Evolutionary conservation across 53 echinoderm and acorn worm species (phyloP).

Genomic region (Paracentrotus lividus): DNA sequence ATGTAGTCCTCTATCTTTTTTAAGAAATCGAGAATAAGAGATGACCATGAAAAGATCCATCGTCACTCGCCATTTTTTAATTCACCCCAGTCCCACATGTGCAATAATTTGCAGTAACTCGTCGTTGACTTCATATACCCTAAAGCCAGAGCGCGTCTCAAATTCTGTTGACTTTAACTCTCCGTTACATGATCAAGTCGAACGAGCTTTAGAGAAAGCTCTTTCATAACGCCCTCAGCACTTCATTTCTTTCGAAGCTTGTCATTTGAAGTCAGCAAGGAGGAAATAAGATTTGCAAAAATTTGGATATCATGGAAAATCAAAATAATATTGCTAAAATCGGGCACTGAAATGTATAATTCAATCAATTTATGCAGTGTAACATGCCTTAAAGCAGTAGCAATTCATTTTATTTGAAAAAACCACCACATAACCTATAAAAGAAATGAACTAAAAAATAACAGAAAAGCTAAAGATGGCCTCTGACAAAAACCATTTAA

Average conservation of each 20-base stretch:
- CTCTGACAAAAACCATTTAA: too few relatives aligned
- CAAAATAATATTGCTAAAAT: background rate
- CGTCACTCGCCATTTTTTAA: conserved; percentile 14
- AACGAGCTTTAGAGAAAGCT: background rate
- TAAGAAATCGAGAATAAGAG: background rate
- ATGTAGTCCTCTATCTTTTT: background rate
- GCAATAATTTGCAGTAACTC: conserved; percentile 49
- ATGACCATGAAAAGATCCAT: background rate
- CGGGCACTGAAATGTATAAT: background rate
- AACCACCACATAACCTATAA: too few relatives aligned
- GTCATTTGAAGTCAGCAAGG: background rate
- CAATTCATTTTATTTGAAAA: too few relatives aligned
- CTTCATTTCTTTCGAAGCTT: too few relatives aligned
- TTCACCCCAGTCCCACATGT: conserved; percentile 20
- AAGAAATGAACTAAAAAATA: too few relatives aligned
- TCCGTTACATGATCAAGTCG: conserved; percentile 61
- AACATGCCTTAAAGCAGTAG: too few relatives aligned
- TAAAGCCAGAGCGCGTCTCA: conserved; percentile 4
- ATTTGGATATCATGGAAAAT: background rate
- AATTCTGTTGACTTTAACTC: conserved; percentile 56
- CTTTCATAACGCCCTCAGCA: conserved; percentile 3
- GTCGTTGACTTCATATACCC: conserved; percentile 12
- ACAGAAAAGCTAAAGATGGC: too few relatives aligned
- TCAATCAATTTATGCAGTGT: background rate
- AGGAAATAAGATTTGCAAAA: too few relatives aligned